Evolutionary conservation across 2,797 vertebrate species (phyloP).

Genomic region (Neoniphon sammara): DNA sequence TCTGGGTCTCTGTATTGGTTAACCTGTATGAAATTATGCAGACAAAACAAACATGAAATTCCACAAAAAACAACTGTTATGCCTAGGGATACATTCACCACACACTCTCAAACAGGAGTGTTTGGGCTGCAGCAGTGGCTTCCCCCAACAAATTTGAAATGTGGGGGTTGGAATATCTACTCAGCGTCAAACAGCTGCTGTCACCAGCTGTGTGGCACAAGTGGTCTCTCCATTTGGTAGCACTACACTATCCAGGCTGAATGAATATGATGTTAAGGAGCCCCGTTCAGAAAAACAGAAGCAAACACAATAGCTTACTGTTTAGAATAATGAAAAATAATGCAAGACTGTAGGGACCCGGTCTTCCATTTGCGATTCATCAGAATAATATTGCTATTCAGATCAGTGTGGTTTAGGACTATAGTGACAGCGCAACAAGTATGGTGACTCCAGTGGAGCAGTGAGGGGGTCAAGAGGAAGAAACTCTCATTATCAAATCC

Average conservation of each 20-base stretch:
- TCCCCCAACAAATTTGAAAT: conserved; percentile 24
- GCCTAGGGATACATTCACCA: background rate
- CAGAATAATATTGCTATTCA: background rate
- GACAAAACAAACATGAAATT: background rate
- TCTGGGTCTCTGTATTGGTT: background rate
- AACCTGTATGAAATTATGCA: conserved; percentile 2
- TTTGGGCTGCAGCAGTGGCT: conserved; percentile 37
- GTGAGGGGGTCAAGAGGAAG: background rate
- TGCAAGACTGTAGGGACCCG: background rate
- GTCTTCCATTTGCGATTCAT: background rate
- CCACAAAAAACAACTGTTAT: background rate
- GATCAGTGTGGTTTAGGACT: background rate
- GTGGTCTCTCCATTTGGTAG: conserved; percentile 48
- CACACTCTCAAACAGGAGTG: background rate
- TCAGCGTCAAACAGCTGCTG: conserved; percentile 63
- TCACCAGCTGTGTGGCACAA: conserved; percentile 69
- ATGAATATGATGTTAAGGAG: conserved; percentile 9
- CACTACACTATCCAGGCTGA: conserved; percentile 21
- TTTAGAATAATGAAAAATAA: background rate
- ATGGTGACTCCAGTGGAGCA: background rate
- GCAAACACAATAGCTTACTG: background rate
- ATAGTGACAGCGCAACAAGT: background rate
- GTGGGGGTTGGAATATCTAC: conserved; percentile 18
- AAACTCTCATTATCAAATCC: background rate
- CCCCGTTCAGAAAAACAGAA: background rate